Percentiles rank a stretch among this genome's conserved stretches.
These are phyloP conservation scores for Gandaritis pyraliata DNA, from an alignment of 2,888 invertebrate genomes.

Conservation along the genomic window DNA sequence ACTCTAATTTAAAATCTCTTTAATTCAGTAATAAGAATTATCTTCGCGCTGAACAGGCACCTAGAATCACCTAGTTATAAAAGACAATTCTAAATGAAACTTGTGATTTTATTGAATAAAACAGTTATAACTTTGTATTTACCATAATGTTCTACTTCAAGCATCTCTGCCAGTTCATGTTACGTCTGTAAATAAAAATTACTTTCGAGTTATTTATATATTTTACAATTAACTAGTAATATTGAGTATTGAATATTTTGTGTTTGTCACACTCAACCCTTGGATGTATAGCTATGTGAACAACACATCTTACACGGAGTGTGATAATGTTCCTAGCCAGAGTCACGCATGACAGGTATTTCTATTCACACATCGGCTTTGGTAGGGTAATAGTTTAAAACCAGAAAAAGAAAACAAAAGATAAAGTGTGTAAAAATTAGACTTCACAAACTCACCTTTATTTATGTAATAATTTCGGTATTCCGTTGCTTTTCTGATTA, in stretches of 20 bases:
- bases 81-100: too few species aligned
- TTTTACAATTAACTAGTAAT: too few species aligned
- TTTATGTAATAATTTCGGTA: constrained; percentile 6
- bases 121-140: too few species aligned
- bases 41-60: too few species aligned
- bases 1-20: too few species aligned
- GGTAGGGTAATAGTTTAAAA: constrained; percentile 65
- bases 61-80: too few species aligned
- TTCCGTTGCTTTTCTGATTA: background rate
- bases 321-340: constrained; percentile 80
- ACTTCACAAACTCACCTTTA: background rate
- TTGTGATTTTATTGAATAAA: too few species aligned
- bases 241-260: background rate
- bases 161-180: background rate
- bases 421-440: too few species aligned
- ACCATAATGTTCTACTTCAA: background rate
- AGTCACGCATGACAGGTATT: constrained; percentile 69
- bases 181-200: too few species aligned
- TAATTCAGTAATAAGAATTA: too few species aligned
- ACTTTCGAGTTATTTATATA: too few species aligned
- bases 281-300: constrained; percentile 65
- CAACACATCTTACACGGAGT: constrained; percentile 74
- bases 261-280: constrained; percentile 76
- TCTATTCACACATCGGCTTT: constrained; percentile 77
- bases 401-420: background rate